Percentiles rank a stretch among this genome's conserved stretches.
Evolutionary conservation across 2,888 invertebrate genomes (phyloP).

Genomic region (Rhamphomyia laevipes): DNA sequence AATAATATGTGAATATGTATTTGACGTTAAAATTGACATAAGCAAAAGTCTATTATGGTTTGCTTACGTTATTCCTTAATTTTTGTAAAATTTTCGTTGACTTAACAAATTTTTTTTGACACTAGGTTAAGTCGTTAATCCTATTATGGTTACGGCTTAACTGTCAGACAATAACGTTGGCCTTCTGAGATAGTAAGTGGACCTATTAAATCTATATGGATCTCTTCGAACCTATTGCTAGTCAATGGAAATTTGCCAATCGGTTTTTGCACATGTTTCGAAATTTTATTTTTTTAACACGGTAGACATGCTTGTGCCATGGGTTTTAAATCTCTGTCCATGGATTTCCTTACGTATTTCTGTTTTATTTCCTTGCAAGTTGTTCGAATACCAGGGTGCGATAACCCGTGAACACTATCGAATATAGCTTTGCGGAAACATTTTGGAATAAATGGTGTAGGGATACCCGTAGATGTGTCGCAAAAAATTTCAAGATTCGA

Average conservation of each 20-base stretch:
- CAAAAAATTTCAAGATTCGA: background rate
- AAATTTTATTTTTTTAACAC: background rate
- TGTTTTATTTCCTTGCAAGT: constrained; percentile 6
- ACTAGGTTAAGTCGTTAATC: no score
- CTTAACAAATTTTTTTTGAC: no score
- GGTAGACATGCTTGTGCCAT: background rate
- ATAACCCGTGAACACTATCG: constrained; percentile 12
- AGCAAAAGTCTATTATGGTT: no score
- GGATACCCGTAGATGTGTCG: background rate
- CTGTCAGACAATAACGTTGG: constrained; percentile 24
- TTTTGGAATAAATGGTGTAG: background rate
- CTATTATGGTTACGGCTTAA: no score
- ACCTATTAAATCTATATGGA: background rate
- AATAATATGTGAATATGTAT: no score
- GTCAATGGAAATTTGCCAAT: background rate
- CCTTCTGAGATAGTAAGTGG: background rate
- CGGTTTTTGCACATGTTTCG: background rate
- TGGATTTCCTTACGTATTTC: background rate
- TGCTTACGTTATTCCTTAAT: no score
- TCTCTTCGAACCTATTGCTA: background rate
- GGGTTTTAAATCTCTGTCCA: background rate
- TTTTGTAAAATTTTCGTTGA: no score
- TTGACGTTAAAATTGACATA: no score
- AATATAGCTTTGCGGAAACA: constrained; percentile 1
- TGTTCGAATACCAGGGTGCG: no score